Percentiles rank a stretch among this genome's conserved stretches.
phyloP scores from a whole-genome alignment of 2,888 invertebrate species.

The Xestobium rufovillosum region DNA sequence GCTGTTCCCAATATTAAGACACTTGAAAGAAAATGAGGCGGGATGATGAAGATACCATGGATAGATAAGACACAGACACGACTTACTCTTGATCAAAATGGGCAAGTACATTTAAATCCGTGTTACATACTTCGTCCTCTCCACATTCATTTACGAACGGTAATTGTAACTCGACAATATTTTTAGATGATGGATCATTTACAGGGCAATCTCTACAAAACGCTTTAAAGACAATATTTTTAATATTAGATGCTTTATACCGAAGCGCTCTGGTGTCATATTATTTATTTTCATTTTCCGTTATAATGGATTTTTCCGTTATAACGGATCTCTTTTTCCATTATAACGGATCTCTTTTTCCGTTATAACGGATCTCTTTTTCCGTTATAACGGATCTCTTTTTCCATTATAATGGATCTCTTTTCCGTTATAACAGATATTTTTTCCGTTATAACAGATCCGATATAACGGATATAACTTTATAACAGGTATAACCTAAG shows the following conservation, averaged over 20 bases:
- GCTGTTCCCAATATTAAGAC: conserved; percentile 34
- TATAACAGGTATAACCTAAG: conserved; percentile 16
- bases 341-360: no score
- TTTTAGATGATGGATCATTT: conserved; percentile 18
- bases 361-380: no score
- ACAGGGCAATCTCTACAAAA: conserved; percentile 22
- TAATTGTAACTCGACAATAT: conserved; percentile 21
- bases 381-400: no score
- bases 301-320: no score
- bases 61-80: no score
- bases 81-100: conserved; percentile 33
- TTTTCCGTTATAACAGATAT: no score
- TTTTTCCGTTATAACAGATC: conserved; percentile 8
- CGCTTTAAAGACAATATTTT: conserved; percentile 1
- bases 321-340: no score
- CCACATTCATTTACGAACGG: conserved; percentile 48
- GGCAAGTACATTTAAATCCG: conserved; percentile 43
- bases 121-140: conserved; percentile 47
- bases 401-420: no score
- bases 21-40: no score
- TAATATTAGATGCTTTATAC: no score
- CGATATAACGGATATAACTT: conserved; percentile 13
- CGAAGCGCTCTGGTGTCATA: no score
- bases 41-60: not conserved
- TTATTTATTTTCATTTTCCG: no score